Evolutionary conservation across 2,797 vertebrate genomes (phyloP), one percentile per base, ranked within the genome.

Genomic region (Cryptoblepharus egeriae): DNA sequence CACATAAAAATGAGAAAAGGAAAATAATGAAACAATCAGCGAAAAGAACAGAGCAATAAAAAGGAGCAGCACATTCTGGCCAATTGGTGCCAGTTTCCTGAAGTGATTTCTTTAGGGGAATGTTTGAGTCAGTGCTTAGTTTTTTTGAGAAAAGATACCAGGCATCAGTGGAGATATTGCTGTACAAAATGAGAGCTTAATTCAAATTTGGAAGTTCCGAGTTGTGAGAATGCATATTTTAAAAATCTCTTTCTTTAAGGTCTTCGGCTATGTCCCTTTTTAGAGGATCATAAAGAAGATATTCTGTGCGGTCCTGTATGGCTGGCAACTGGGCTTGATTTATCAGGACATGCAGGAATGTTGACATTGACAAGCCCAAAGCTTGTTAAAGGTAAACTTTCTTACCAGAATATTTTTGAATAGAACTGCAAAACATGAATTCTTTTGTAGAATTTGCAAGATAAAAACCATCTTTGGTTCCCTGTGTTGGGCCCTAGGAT

Each of bases 241-340:
- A n/a, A n/a, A 58, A 69, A 30, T 85, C 61, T 68, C 71, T 87
- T 49, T 42, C 84, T 91, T 81, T n/a, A 91, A 99, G 99, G 98
- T 90, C 97, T 98, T 81, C 94, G 98, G 86, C 92, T 99, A 75
- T 99, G 99, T 95, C 95, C 97, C 0, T 99, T 99, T 95, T 94
- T 99, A 76, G 98, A 99, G 90, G 98, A 99, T 86, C 98, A 99
- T 92, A 99, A 98, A 87, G 99, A 99, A 91, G 99, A 99, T 91
- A 98, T 99, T 92, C 93, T 99, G 42, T 99, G 99, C 84, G 99
- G 99, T 74, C 99, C 99, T 0, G 97, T 99, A 26, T 99, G 99
- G 98, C 92, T 99, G 92, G 98, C 98, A 93, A 98, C 98, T 92
- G 99, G 98, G 70, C 97, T 99, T 91, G 99, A 99, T 93, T 97